Evolutionary conservation across 2,113 vertebrate genomes (phyloP).

Genomic region (Arizona elegans): DNA sequence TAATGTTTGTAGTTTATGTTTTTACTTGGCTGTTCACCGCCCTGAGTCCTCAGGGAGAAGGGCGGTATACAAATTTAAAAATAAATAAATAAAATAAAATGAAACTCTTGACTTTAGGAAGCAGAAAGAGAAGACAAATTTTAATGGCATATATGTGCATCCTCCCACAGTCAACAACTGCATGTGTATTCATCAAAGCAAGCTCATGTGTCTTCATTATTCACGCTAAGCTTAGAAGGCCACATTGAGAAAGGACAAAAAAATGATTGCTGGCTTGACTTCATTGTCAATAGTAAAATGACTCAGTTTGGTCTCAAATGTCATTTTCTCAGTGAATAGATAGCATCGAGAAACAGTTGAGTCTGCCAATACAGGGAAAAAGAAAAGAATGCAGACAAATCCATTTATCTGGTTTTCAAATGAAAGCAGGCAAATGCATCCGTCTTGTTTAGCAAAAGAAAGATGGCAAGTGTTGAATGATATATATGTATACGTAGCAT

Average conservation of each 20-base stretch:
- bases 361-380: background rate
- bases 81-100: no score
- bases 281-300: background rate
- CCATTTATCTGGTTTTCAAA: constrained; percentile 17
- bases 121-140: background rate
- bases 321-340: constrained; percentile 5
- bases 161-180: background rate
- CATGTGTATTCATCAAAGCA: no score
- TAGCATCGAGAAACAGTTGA: background rate
- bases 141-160: background rate
- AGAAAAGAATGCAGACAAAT: background rate
- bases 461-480: background rate
- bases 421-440: constrained; percentile 7
- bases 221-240: background rate
- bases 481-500: background rate
- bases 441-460: background rate
- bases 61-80: no score
- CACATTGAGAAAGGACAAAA: background rate
- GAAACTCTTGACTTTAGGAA: background rate
- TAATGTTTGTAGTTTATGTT: no score
- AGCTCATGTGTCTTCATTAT: background rate
- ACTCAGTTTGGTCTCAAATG: background rate
- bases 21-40: no score
- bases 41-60: no score
- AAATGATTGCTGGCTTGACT: background rate